These are phyloP conservation scores for Enteromius mattozi DNA, from an alignment of 2,797 vertebrate genomes.

Conservation along the genomic window DNA sequence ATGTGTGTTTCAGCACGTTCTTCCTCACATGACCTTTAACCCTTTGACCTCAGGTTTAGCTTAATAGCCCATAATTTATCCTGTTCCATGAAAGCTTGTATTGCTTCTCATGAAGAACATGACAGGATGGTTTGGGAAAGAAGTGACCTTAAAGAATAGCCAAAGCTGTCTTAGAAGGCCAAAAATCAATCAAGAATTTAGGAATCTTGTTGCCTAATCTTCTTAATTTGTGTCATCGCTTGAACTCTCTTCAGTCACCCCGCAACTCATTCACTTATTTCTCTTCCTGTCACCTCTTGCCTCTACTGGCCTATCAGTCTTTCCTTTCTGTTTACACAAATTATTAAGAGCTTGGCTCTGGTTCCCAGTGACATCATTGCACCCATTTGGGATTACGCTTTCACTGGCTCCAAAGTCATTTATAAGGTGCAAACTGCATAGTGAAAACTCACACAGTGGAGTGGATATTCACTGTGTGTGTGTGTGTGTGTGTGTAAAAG, in stretches of 20 bases:
- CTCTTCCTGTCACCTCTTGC: slow-evolving; percentile 42
- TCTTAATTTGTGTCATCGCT: neutral
- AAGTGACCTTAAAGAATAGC: neutral
- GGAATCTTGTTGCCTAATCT: neutral
- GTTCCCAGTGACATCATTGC: slow-evolving; percentile 65
- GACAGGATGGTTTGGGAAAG: neutral
- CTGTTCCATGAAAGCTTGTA: neutral
- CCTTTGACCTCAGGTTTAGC: slow-evolving; percentile 35
- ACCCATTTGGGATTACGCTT: slow-evolving; percentile 57
- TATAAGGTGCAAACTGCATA: slow-evolving; percentile 56
- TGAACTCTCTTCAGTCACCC: slow-evolving; percentile 2
- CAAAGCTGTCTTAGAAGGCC: neutral
- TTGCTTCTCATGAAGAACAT: neutral
- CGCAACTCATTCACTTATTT: neutral
- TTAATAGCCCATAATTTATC: slow-evolving; percentile 16
- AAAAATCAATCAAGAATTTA: neutral
- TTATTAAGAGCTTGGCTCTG: slow-evolving; percentile 51
- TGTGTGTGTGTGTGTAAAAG: neutral
- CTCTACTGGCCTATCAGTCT: slow-evolving; percentile 61
- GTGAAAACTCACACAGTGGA: slow-evolving; percentile 38
- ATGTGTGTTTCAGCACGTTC: slow-evolving; percentile 77
- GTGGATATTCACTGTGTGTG: slow-evolving; percentile 4
- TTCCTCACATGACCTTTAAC: slow-evolving; percentile 28
- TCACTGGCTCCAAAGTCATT: slow-evolving; percentile 58
- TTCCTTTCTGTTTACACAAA: slow-evolving; percentile 63